Base-by-base conservation (phyloP, 1,140 invertebrate genomes). In the Heliothis virescens region DNA sequence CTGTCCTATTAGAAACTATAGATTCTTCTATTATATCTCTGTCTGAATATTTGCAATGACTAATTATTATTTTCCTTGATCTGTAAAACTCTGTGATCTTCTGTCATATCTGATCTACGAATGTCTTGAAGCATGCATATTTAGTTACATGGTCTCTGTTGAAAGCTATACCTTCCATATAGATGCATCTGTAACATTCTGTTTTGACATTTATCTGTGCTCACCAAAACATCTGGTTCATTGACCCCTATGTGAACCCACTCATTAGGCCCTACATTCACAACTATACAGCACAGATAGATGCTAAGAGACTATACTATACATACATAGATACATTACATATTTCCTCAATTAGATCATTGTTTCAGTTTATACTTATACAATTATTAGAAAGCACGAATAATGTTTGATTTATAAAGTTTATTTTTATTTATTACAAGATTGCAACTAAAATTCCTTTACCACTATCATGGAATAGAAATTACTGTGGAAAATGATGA, bases 321-420 rank as follows among this genome's bases (percentile, higher is more conserved):
- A 52, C 29, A 41, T 41, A 41, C 34, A 41, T 41, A 41, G 48
- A 65, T 76, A 76, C 21, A 52, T 52, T 76, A 76, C 74, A 82
- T 80, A 81, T 84, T 83, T 86, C 86, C 83, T 86, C 85, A 85
- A 88, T 87, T 88, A 86, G 83, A 85, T 86, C 85, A 85, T 80
- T 72, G 85, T 79, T 74, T 55, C 50, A 62, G 50, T 81, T 80
- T 55, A 13, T n/a, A n/a, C n/a, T n/a, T 60, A 67, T 63, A 80
- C 41, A 67, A 18, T 48, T 48, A 74, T 65, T 76, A 76, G 34
- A 57, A 67, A 79, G 85, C 85, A 86, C 83, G 83, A 80, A 48
- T 15, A n/a, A 57, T 9, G 50, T 81, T 80, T 59, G 3, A n/a
- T 73, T 41, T 50, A 62, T 13, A 77, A 48, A 60, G 48, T 15